These are phyloP conservation scores for Pristionchus fissidentatus DNA, from an alignment of 2,888 invertebrate species.

Conservation along the genomic window DNA sequence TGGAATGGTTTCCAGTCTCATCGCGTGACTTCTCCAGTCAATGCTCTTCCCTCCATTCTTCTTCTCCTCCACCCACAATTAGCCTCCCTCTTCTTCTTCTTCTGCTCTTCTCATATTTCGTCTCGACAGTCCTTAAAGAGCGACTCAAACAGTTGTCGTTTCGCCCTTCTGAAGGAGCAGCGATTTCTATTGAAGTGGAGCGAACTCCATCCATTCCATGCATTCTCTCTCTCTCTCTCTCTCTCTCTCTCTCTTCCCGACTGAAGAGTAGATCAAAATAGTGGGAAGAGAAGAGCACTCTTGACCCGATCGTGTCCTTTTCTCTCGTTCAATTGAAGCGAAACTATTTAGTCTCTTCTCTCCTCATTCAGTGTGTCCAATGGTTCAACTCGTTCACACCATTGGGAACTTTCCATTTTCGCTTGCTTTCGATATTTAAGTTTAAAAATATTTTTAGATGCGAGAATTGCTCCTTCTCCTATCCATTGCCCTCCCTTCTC, in stretches of 20 bases:
- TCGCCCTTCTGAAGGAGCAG: background rate
- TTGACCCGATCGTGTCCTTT: slow-evolving; percentile 27
- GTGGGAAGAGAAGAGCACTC: background rate
- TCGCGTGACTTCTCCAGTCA: slow-evolving; percentile 39
- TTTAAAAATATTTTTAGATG: slow-evolving; percentile 19
- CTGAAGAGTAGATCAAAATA: slow-evolving; percentile 6
- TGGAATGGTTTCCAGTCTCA: slow-evolving; percentile 24
- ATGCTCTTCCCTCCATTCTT: slow-evolving; percentile 13
- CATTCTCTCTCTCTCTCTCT: background rate
- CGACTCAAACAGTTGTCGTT: slow-evolving; percentile 10
- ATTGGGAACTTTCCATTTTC: background rate
- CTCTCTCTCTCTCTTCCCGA: background rate
- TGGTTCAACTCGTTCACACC: background rate
- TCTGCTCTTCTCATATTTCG: background rate
- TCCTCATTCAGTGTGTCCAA: slow-evolving; percentile 37
- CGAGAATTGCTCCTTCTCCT: slow-evolving; percentile 10
- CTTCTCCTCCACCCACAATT: background rate
- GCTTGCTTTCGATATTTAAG: background rate
- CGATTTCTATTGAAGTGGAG: background rate
- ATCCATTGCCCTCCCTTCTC: background rate
- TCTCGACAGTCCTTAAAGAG: slow-evolving; percentile 6
- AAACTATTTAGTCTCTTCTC: background rate
- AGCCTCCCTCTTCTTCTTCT: slow-evolving; percentile 2
- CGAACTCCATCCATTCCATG: background rate
- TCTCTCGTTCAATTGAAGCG: background rate